Evolutionary conservation across 2,113 vertebrate species (phyloP).

Genomic region (Mastomys natalensis): DNA sequence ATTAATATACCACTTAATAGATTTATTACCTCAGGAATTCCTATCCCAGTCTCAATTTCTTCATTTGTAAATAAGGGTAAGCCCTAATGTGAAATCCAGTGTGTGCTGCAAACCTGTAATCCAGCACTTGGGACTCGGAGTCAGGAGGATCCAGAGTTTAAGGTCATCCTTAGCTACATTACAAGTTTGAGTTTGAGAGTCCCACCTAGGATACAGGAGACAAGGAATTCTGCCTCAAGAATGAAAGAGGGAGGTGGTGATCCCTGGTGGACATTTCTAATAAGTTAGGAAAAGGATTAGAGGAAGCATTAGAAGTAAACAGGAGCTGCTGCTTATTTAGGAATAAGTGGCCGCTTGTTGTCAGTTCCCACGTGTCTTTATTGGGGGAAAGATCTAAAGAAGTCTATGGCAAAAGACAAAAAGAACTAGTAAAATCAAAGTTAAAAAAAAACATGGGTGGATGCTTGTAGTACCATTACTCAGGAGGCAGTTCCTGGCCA

Average conservation of each 20-base stretch:
- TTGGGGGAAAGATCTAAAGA: slow-evolving; percentile 30
- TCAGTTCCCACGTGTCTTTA: not conserved
- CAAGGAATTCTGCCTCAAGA: not conserved
- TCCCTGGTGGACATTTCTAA: not conserved
- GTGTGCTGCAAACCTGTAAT: not conserved
- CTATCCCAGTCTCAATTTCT: slow-evolving; percentile 7
- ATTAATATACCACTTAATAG: not conserved
- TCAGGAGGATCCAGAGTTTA: not conserved
- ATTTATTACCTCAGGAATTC: not conserved
- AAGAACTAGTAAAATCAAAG: not conserved
- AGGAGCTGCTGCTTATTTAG: slow-evolving; percentile 14
- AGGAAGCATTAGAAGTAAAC: not conserved
- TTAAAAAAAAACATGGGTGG: not conserved
- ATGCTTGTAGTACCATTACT: not conserved
- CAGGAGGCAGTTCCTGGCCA: not conserved
- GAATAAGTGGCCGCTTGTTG: not conserved
- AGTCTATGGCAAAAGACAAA: slow-evolving; percentile 14
- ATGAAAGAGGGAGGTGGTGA: not conserved
- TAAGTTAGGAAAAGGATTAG: not conserved
- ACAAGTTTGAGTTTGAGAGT: not conserved
- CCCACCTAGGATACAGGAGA: not conserved
- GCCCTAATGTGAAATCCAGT: not conserved
- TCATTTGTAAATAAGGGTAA: slow-evolving; percentile 29
- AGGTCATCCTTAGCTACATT: not conserved
- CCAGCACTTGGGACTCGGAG: not conserved